Base-by-base conservation (phyloP, 2,797 vertebrate species). In the Gadopsis bispinosus region DNA sequence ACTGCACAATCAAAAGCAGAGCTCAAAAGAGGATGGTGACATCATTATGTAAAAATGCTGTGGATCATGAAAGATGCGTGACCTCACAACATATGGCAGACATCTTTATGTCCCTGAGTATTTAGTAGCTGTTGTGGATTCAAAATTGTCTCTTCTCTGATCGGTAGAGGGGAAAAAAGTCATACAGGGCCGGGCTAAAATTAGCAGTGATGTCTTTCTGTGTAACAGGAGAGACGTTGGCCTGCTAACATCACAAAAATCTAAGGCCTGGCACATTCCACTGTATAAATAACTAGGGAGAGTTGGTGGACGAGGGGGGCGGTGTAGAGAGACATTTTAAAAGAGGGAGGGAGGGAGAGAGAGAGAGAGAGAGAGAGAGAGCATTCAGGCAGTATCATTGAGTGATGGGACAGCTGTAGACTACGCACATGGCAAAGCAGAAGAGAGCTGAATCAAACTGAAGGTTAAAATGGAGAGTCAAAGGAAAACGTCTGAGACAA, bases 241-340 rank as follows among this genome's bases (percentile, higher is more conserved):
- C 91, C 93, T 90, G 93, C 93, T 94, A 95, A 88, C 94, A 94
- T 95, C 91, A 92, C 84, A 93, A 94, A 95, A 96, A 95, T 96
- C 91, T 95, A 83, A 94, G 88, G 91, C 94, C 93, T 92, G 95
- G 95, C 95, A 95, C 93, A 96, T 96, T 96, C 95, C 93, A 56
- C 80, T 88, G 90, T 95, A 95, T 94, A 95, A 95, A 96, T 96
- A 96, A 93, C 95, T 85, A 37, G 65, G 78, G 76, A 82, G 91
- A 90, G 90, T 77, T 82, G 87, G 88, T 87, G 83, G 81, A 83
- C 37, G 50, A 75, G 56, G 70, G 70, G 81, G 85, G 87, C 55
- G 50, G 83, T 75, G 61, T 67, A 54, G 71, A 82, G 83, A 82
- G 85, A 88, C 77, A 73, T 71, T 83, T 86, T 86, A 73, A 68